Conservation (phyloP, 2,113 vertebrate species). For the Syngnathus typhle region DNA sequence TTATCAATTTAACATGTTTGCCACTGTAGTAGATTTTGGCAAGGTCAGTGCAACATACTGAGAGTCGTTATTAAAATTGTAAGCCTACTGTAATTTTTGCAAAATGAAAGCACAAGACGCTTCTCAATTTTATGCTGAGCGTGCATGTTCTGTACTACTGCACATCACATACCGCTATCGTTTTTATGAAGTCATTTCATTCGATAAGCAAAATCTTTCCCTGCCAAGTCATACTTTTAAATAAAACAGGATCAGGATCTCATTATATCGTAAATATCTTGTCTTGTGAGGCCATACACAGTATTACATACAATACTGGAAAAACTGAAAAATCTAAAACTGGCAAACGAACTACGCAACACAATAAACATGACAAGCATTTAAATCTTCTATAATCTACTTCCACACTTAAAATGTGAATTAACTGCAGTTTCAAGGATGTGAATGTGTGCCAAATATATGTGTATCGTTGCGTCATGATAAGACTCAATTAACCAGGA, state of each 20-base stretch:
- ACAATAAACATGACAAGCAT: background rate
- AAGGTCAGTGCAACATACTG: background rate
- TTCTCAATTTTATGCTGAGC: too few relatives aligned
- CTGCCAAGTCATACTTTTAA: background rate
- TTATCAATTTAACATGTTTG: background rate
- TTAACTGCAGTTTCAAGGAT: background rate
- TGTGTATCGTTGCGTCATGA: slow-evolving; percentile 7
- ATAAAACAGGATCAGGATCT: background rate
- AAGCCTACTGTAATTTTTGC: too few relatives aligned
- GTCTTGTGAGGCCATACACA: too few relatives aligned
- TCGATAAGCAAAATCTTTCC: background rate
- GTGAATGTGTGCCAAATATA: background rate
- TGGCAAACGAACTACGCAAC: background rate
- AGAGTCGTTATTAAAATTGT: too few relatives aligned
- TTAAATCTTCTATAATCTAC: background rate
- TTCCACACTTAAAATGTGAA: background rate
- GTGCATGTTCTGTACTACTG: background rate
- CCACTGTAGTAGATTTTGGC: background rate
- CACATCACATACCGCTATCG: background rate
- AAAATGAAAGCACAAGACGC: too few relatives aligned
- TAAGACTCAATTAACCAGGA: slow-evolving; percentile 29
- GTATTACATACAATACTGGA: background rate
- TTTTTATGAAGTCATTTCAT: background rate
- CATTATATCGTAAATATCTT: background rate
- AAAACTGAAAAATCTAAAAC: background rate